phyloP scores from a whole-genome alignment of 2,888 invertebrate genomes.

The Lepidochitona cinerea region DNA sequence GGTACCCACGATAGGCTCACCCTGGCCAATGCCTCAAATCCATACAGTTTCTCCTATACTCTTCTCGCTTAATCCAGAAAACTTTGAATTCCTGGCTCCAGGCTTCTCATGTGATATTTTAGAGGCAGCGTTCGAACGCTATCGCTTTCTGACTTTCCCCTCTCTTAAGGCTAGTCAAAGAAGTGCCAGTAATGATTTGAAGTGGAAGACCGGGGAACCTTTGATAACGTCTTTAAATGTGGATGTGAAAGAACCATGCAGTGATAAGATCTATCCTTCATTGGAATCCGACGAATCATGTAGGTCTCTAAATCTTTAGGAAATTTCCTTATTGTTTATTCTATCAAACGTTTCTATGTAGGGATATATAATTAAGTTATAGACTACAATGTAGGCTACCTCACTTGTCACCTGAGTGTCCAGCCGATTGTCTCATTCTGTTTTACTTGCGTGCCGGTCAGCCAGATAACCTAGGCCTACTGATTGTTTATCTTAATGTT shows the following conservation, averaged over 20 bases:
- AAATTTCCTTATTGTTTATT: too few species aligned
- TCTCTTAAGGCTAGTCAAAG: not conserved
- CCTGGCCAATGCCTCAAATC: conserved; percentile 42
- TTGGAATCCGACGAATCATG: not conserved
- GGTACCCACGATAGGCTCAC: conserved; percentile 29
- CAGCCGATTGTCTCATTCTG: too few species aligned
- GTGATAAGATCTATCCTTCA: not conserved
- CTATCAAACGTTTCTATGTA: too few species aligned
- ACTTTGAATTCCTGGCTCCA: conserved; percentile 37
- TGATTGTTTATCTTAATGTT: too few species aligned
- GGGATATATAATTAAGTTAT: too few species aligned
- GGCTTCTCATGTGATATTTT: conserved; percentile 74
- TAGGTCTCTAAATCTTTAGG: not conserved
- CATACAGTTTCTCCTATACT: not conserved
- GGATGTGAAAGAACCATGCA: not conserved
- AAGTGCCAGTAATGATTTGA: not conserved
- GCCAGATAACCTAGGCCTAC: too few species aligned
- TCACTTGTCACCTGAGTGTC: too few species aligned
- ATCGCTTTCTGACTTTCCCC: conserved; percentile 49
- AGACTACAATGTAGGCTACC: too few species aligned
- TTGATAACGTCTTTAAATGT: not conserved
- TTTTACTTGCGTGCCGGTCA: too few species aligned
- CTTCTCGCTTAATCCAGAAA: conserved; percentile 22
- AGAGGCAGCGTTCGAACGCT: conserved; percentile 75
- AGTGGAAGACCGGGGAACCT: not conserved